phyloP scores from a whole-genome alignment of 2,888 invertebrate genomes.

The Nasonia oneida region DNA sequence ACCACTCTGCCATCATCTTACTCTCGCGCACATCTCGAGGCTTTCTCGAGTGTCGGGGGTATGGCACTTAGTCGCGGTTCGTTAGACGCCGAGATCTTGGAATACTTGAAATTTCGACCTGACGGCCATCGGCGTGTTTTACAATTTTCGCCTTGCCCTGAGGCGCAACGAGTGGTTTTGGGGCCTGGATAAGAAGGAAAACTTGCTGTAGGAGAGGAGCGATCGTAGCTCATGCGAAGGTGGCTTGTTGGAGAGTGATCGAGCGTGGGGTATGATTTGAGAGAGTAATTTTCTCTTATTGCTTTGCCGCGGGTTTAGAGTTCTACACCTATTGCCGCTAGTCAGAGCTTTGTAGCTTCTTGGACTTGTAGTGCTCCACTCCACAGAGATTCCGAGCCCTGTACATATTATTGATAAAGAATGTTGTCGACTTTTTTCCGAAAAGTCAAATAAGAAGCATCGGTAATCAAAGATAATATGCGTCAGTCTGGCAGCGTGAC shows the following conservation, averaged over 20 bases:
- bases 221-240: not conserved
- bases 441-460: not conserved
- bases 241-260: no score
- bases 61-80: slow-evolving; percentile 69
- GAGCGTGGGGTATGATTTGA: not conserved
- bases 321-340: no score
- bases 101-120: slow-evolving; percentile 57
- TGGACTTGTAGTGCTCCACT: not conserved
- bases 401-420: not conserved
- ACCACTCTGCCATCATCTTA: not conserved
- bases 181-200: not conserved
- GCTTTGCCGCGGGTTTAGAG: no score
- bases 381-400: no score
- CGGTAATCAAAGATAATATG: slow-evolving; percentile 50
- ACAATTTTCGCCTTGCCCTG: slow-evolving; percentile 23
- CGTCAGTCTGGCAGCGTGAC: not conserved
- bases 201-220: not conserved
- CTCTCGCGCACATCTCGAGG: not conserved
- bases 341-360: not conserved
- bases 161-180: slow-evolving; percentile 22
- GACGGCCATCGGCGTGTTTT: slow-evolving; percentile 23
- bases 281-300: not conserved
- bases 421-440: not conserved
- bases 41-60: slow-evolving; percentile 52
- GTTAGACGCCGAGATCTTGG: slow-evolving; percentile 64